A percentile compares a stretch with the other conserved stretches of the same genome.
phyloP scores from a whole-genome alignment of 2,797 vertebrate species.

The Microcaecilia unicolor region DNA sequence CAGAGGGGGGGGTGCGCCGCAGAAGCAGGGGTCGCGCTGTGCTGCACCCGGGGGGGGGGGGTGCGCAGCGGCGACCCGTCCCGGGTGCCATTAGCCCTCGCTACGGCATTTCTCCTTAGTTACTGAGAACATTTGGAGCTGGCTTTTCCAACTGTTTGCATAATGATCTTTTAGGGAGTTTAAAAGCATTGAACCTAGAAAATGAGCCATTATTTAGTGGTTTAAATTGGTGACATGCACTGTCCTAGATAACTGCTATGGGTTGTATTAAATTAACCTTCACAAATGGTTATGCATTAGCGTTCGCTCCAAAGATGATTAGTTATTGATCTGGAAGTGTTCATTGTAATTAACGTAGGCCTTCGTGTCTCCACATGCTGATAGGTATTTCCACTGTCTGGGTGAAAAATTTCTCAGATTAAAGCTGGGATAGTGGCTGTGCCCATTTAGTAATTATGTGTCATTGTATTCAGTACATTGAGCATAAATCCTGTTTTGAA shows the following conservation, averaged over 20 bases:
- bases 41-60: too few relatives aligned
- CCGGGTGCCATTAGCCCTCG: too few relatives aligned
- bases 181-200: slow-evolving; percentile 58
- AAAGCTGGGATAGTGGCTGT: slow-evolving; percentile 35
- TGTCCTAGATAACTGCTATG: slow-evolving; percentile 58
- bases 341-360: slow-evolving; percentile 44
- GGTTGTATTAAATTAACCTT: slow-evolving; percentile 70
- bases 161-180: slow-evolving; percentile 39
- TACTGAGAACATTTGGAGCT: slow-evolving; percentile 35
- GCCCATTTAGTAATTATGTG: slow-evolving; percentile 46
- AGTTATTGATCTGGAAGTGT: slow-evolving; percentile 21
- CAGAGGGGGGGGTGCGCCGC: too few relatives aligned
- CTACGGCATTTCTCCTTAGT: too few relatives aligned
- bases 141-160: slow-evolving; percentile 48
- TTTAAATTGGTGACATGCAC: slow-evolving; percentile 42
- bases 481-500: slow-evolving; percentile 53
- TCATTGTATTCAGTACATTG: slow-evolving; percentile 50
- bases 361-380: slow-evolving; percentile 27
- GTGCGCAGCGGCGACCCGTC: too few relatives aligned
- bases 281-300: slow-evolving; percentile 58
- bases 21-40: too few relatives aligned
- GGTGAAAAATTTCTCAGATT: slow-evolving; percentile 51
- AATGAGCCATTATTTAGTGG: slow-evolving; percentile 54
- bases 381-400: slow-evolving; percentile 35
- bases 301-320: slow-evolving; percentile 42